phyloP scores from a whole-genome alignment of 2,888 invertebrate genomes.

The Acholoe squamosa region DNA sequence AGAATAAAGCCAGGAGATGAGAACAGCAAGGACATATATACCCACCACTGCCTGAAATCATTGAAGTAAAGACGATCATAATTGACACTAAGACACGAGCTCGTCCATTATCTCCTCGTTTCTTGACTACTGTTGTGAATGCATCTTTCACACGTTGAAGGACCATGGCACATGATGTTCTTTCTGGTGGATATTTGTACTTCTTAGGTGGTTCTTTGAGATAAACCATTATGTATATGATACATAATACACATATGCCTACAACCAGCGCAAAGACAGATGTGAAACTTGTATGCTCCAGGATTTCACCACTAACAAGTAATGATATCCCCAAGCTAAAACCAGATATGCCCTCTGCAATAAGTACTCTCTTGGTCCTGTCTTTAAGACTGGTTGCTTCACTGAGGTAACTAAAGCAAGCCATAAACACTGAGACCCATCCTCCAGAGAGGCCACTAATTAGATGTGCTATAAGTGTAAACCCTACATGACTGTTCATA shows the following conservation, averaged over 20 bases:
- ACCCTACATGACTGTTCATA: slow-evolving; percentile 74
- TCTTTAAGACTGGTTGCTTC: slow-evolving; percentile 89
- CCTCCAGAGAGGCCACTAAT: slow-evolving; percentile 83
- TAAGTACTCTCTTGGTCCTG: slow-evolving; percentile 91
- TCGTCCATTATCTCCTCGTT: slow-evolving; percentile 67
- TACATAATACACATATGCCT: slow-evolving; percentile 76
- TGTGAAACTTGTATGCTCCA: slow-evolving; percentile 83
- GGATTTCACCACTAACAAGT: slow-evolving; percentile 91
- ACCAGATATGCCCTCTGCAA: slow-evolving; percentile 92
- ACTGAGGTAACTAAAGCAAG: slow-evolving; percentile 90
- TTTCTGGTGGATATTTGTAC: not conserved
- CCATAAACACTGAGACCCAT: slow-evolving; percentile 83
- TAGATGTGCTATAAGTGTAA: slow-evolving; percentile 82
- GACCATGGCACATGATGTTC: not conserved
- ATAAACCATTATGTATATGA: slow-evolving; percentile 80
- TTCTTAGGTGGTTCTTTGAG: slow-evolving; percentile 70
- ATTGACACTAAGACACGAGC: not conserved
- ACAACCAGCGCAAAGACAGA: slow-evolving; percentile 81
- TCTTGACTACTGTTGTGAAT: slow-evolving; percentile 71
- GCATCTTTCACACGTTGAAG: slow-evolving; percentile 69
- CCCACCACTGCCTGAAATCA: slow-evolving; percentile 23
- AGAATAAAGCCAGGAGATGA: no score
- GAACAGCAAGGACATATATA: not conserved
- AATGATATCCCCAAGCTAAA: slow-evolving; percentile 93
- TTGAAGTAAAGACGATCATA: slow-evolving; percentile 33